phyloP scores from a whole-genome alignment of 2,888 invertebrate species.

The Agonopterix subpropinquella region DNA sequence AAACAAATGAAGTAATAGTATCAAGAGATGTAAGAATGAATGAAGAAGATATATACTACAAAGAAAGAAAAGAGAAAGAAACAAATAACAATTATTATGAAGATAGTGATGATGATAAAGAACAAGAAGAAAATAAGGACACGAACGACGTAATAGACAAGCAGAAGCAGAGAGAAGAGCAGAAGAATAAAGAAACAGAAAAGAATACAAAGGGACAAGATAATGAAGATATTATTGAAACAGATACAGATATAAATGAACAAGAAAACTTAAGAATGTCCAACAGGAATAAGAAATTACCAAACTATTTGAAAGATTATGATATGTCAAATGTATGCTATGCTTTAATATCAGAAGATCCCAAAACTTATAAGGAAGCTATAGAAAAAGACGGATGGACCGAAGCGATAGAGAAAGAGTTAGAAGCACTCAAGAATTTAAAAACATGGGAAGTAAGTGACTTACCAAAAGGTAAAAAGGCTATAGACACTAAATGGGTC shows the following conservation, averaged over 20 bases:
- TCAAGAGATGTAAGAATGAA: constrained; percentile 3
- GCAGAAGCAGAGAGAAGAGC: constrained; percentile 1
- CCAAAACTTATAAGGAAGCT: not conserved
- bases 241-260: too few relatives aligned
- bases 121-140: not conserved
- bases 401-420: not conserved
- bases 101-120: not conserved
- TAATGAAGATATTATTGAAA: too few relatives aligned
- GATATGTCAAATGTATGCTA: not conserved
- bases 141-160: not conserved
- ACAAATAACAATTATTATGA: not conserved
- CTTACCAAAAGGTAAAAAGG: constrained; percentile 8
- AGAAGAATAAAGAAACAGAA: not conserved
- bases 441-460: constrained; percentile 1
- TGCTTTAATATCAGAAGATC: not conserved
- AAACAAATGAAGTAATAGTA: not conserved
- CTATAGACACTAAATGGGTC: constrained; percentile 10
- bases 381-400: not conserved
- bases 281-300: not conserved
- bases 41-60: constrained; percentile 4
- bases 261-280: not conserved
- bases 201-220: too few relatives aligned
- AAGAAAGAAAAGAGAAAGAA: constrained; percentile 1
- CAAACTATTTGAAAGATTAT: not conserved
- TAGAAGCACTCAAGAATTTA: not conserved